Evolutionary conservation across 1,140 invertebrate genomes (phyloP), one percentile per base, ranked within the genome.

Genomic region (Popillia japonica): DNA sequence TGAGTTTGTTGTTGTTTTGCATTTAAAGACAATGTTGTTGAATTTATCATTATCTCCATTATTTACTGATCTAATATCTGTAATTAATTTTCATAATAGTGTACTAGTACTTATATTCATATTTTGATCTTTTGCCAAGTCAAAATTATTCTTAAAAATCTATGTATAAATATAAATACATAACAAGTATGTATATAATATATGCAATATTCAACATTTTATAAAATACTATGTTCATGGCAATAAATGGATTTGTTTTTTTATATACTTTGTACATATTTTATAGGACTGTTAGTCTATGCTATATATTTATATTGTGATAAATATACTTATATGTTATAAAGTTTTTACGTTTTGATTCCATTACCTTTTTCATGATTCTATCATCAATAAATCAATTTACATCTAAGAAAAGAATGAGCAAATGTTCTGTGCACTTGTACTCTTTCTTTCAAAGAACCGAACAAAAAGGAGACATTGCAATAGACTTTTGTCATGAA

Each of bases 181-280:
- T 7, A 72, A 72, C 23, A 34, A n/a, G n/a, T 41, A 23, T 75
- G 40, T 42, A 20, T 8, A 22, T 22, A 48, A 41, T 8, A 34
- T 34, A 41, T 75, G 27, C 40, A 48, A 41, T 75, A 42, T 42
- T n/a, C 20, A 75, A 9, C 27, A 41, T 75, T 20, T 42, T 48
- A 75, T 42, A 75, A 40, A 73, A 75, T 23, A 22, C 11, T 23
- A 42, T 20, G 2, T 42, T 20, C 34, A 40, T 75, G 73, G 40
- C 40, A 75, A 75, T 75, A 42, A 75, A 42, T 48, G 20, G 22
- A 72, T 40, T 75, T 48, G 42, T 42, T 48, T 75, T 74, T 73
- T 75, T 75, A 20, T 41, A 22, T 75, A 75, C 4, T 48, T 75
- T 75, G 42, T 48, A 75, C 73, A 75, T 41, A 42, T 48, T 42